A percentile compares a stretch with the other conserved stretches of the same genome.
phyloP scores from a whole-genome alignment of 2,888 invertebrate genomes.

The Xanthia togata region DNA sequence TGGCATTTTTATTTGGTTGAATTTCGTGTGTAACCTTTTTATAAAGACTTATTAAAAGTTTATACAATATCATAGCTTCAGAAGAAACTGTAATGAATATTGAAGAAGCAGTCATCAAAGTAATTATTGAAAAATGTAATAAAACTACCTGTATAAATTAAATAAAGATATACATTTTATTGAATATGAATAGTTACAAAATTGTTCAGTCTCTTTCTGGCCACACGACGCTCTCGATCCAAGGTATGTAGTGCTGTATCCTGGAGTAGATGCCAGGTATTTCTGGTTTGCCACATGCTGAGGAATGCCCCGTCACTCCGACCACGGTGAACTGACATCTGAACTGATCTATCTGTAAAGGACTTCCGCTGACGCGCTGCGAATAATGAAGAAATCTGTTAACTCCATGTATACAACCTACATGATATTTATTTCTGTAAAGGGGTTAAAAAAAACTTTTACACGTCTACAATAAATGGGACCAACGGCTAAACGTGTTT shows the following conservation, averaged over 20 bases:
- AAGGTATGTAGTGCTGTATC: constrained; percentile 88
- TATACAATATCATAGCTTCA: too few relatives aligned
- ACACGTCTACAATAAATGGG: not conserved
- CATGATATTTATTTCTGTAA: not conserved
- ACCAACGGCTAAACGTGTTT: not conserved
- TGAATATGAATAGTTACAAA: constrained; percentile 15
- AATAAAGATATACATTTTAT: constrained; percentile 15
- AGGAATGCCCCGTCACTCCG: constrained; percentile 87
- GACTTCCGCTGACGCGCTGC: constrained; percentile 59
- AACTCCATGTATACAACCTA: not conserved
- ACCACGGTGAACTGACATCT: constrained; percentile 87
- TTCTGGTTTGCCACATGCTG: constrained; percentile 77
- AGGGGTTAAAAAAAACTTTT: not conserved
- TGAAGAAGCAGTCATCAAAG: not conserved
- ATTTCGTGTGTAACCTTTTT: not conserved
- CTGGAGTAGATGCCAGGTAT: constrained; percentile 90
- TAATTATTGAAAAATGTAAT: not conserved
- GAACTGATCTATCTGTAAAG: constrained; percentile 60
- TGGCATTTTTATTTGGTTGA: constrained; percentile 10
- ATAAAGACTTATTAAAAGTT: not conserved
- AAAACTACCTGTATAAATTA: not conserved
- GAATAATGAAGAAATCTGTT: not conserved
- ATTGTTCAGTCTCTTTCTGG: constrained; percentile 67
- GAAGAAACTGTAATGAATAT: not conserved
- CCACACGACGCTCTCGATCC: constrained; percentile 92